phyloP scores from a whole-genome alignment of 1,140 invertebrate species.

The Lasaia peninsularis region DNA sequence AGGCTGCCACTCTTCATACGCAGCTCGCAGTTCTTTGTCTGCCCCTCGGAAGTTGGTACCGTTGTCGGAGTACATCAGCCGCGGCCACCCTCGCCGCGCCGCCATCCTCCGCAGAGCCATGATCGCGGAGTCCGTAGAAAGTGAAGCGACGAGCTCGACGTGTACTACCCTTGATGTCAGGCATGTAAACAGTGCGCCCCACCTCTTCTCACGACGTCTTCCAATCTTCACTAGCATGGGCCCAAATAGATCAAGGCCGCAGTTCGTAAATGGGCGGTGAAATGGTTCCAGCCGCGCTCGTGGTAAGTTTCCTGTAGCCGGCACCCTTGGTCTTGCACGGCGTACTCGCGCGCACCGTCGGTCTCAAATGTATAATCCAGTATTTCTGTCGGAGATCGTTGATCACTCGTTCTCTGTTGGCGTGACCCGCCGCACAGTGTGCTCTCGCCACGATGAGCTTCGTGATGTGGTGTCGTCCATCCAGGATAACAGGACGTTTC shows the following conservation, averaged over 20 bases:
- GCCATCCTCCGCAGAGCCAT: slow-evolving; percentile 35
- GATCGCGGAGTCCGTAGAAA: slow-evolving; percentile 50
- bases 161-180: slow-evolving; percentile 15
- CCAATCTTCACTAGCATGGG: slow-evolving; percentile 26
- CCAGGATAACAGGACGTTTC: slow-evolving; percentile 16
- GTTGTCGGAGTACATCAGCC: slow-evolving; percentile 8
- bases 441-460: slow-evolving; percentile 7
- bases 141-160: slow-evolving; percentile 10
- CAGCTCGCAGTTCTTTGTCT: slow-evolving; percentile 5
- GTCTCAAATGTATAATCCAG: neutral
- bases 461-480: slow-evolving; percentile 1
- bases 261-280: slow-evolving; percentile 22
- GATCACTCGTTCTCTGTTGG: slow-evolving; percentile 14
- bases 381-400: neutral
- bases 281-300: slow-evolving; percentile 12
- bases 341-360: neutral
- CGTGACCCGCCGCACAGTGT: slow-evolving; percentile 17
- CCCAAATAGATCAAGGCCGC: slow-evolving; percentile 32
- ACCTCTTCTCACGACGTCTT: slow-evolving; percentile 26
- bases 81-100: slow-evolving; percentile 1
- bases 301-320: slow-evolving; percentile 13
- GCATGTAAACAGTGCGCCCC: slow-evolving; percentile 32
- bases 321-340: neutral
- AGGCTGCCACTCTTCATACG: neutral
- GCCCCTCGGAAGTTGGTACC: slow-evolving; percentile 6